phyloP scores from a whole-genome alignment of 1,140 invertebrate genomes.

The Drosophila ironensis region DNA sequence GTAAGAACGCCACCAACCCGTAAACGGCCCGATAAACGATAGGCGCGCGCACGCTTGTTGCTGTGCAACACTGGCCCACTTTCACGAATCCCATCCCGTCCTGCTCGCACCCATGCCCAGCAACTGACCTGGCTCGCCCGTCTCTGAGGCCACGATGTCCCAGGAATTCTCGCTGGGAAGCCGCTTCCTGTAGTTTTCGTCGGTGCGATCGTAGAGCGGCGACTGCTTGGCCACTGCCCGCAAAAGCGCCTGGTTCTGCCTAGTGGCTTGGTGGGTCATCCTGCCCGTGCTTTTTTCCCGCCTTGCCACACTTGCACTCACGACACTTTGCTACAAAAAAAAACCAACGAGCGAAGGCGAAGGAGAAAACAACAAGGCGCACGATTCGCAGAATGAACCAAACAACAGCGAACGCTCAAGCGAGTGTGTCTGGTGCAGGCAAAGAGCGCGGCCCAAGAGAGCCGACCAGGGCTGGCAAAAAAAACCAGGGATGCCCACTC shows the following conservation, averaged over 20 bases:
- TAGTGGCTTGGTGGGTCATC: not conserved
- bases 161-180: slow-evolving; percentile 56
- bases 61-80: not conserved
- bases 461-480: too few relatives aligned
- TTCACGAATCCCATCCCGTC: too few relatives aligned
- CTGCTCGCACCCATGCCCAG: not conserved
- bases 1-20: slow-evolving; percentile 5
- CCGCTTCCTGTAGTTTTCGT: slow-evolving; percentile 59
- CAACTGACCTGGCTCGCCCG: slow-evolving; percentile 56
- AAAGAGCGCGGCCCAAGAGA: too few relatives aligned
- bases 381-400: too few relatives aligned
- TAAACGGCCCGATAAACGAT: slow-evolving; percentile 14
- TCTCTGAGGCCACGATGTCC: slow-evolving; percentile 58
- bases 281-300: not conserved
- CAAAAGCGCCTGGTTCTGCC: slow-evolving; percentile 37
- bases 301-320: not conserved
- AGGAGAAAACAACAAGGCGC: too few relatives aligned
- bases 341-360: too few relatives aligned
- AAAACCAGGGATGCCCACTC: too few relatives aligned
- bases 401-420: too few relatives aligned
- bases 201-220: slow-evolving; percentile 48
- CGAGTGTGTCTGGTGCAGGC: too few relatives aligned
- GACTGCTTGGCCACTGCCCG: slow-evolving; percentile 50
- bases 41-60: slow-evolving; percentile 29
- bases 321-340: too few relatives aligned